Percentiles rank a stretch among this genome's conserved stretches.
Evolutionary conservation across 2,797 vertebrate species (phyloP).

Genomic region (Scolopax bukidnonensis): DNA sequence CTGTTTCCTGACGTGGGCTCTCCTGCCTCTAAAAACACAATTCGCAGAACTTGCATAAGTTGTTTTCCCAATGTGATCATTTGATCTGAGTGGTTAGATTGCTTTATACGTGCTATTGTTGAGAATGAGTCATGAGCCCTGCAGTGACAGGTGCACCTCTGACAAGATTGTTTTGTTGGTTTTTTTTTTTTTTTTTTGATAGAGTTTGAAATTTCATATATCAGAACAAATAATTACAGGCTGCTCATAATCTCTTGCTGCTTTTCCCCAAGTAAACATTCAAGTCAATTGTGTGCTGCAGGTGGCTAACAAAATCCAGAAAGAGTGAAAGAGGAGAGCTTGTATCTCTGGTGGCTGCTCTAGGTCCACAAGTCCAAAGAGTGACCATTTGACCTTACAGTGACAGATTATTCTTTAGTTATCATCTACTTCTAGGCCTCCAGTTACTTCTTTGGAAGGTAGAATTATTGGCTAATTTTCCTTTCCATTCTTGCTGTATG

Average conservation of each 20-base stretch:
- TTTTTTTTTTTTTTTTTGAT: background rate
- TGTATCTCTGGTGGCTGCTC: background rate
- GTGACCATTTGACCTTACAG: fast-evolving
- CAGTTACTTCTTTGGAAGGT: background rate
- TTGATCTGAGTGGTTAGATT: background rate
- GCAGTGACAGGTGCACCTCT: background rate
- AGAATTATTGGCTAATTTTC: background rate
- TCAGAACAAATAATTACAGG: background rate
- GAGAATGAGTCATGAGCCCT: constrained; percentile 24
- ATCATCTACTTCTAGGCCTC: background rate
- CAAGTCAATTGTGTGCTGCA: background rate
- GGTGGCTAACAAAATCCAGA: fast-evolving
- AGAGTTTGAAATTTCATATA: background rate
- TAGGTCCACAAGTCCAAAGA: background rate
- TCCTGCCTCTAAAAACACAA: background rate
- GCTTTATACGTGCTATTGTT: fast-evolving
- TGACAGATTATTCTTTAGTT: background rate
- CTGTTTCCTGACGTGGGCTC: background rate
- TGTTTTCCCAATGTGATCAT: constrained; percentile 5
- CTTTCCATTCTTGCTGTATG: background rate
- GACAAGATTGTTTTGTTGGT: background rate
- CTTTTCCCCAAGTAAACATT: background rate
- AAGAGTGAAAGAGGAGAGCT: background rate
- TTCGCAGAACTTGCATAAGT: constrained; percentile 10
- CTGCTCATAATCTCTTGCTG: background rate